Evolutionary conservation across 2,797 vertebrate genomes (phyloP).

Genomic region (Protonibea diacanthus): DNA sequence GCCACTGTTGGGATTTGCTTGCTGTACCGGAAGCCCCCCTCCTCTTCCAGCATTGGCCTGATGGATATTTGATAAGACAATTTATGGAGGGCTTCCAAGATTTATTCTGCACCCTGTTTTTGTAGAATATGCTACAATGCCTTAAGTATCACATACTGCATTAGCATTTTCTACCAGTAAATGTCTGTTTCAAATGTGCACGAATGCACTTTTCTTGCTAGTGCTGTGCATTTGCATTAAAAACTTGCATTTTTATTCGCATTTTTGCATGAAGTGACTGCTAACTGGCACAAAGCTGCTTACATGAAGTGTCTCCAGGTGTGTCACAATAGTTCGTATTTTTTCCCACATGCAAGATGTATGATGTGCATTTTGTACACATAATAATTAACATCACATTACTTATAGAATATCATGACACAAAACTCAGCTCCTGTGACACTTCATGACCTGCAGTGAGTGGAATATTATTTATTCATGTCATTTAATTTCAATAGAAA

Average conservation of each 20-base stretch:
- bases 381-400: conserved; percentile 9
- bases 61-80: conserved; percentile 21
- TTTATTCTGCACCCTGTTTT: not conserved
- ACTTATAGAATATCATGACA: not conserved
- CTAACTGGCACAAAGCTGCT: not conserved
- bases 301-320: not conserved
- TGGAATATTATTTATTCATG: conserved; percentile 41
- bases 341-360: not conserved
- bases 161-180: not conserved
- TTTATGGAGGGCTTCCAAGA: conserved; percentile 23
- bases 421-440: conserved; percentile 11
- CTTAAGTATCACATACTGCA: not conserved
- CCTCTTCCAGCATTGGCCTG: not conserved
- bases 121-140: not conserved
- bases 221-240: not conserved
- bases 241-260: not conserved
- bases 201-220: not conserved
- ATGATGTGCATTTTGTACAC: not conserved
- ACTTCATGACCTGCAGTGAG: not conserved
- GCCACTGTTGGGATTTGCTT: not conserved
- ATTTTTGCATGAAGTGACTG: not conserved
- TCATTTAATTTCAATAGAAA: conserved; percentile 13
- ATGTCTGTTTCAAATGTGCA: not conserved
- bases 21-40: not conserved
- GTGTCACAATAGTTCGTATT: not conserved